These are phyloP conservation scores for Pseudorhombus dupliciocellatus DNA, from an alignment of 2,113 vertebrate species.

Conservation along the genomic window DNA sequence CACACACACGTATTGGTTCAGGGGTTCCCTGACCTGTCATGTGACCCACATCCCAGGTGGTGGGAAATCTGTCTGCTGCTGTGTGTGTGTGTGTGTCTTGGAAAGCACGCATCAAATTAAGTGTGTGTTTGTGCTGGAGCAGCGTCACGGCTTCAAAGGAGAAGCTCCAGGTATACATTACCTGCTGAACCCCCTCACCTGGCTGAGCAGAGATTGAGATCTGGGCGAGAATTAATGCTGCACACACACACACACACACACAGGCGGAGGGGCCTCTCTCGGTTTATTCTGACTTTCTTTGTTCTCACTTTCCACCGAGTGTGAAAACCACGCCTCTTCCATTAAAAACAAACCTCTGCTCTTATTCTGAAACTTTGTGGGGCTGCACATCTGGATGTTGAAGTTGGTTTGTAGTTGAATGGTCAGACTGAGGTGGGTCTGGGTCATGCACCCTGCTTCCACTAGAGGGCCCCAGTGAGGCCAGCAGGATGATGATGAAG, in stretches of 20 bases:
- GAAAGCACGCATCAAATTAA: neutral
- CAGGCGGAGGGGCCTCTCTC: neutral
- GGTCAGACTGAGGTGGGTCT: neutral
- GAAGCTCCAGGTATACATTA: slow-evolving; percentile 66
- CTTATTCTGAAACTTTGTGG: neutral
- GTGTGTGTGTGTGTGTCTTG: neutral
- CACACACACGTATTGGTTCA: neutral
- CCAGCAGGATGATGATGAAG: neutral
- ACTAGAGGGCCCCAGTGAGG: slow-evolving; percentile 56
- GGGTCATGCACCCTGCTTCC: slow-evolving; percentile 1
- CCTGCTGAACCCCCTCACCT: slow-evolving; percentile 69
- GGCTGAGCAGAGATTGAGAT: slow-evolving; percentile 63
- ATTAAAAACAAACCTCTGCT: neutral
- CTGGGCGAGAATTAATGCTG: slow-evolving; percentile 16
- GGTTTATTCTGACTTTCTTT: neutral
- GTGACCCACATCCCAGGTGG: slow-evolving; percentile 49
- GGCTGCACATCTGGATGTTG: neutral
- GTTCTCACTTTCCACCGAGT: neutral
- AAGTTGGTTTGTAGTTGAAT: neutral
- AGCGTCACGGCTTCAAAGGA: slow-evolving; percentile 64
- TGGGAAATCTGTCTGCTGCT: neutral
- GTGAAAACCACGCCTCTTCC: too few relatives aligned
- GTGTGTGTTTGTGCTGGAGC: slow-evolving; percentile 2
- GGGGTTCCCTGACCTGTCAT: slow-evolving; percentile 22
- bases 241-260: slow-evolving; percentile 20